A percentile compares a stretch with the other conserved stretches of the same genome.
phyloP scores from a whole-genome alignment of 2,113 vertebrate species.

The Peromyscus polionotus region DNA sequence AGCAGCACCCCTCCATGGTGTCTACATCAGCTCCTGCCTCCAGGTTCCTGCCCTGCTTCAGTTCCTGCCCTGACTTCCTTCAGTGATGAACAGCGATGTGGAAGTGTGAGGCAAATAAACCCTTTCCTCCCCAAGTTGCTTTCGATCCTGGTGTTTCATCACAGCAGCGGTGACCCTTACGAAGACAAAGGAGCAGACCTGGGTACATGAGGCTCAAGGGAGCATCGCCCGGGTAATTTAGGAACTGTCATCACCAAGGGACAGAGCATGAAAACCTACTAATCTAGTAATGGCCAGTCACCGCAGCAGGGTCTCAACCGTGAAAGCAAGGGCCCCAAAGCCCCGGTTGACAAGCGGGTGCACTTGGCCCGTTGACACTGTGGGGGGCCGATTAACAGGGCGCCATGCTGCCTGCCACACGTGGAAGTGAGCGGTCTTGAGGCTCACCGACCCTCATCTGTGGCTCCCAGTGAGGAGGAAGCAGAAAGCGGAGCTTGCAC shows the following conservation, averaged over 20 bases:
- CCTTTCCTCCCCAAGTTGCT: not conserved
- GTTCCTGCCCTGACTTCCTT: not conserved
- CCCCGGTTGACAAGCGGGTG: not conserved
- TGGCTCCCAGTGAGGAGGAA: not conserved
- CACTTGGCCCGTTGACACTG: not conserved
- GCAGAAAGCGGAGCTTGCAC: not conserved
- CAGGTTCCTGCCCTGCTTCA: not conserved
- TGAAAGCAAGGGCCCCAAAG: no score
- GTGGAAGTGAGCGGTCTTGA: not conserved
- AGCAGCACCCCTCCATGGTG: not conserved
- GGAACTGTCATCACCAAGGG: not conserved
- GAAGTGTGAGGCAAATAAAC: no score
- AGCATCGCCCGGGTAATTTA: not conserved
- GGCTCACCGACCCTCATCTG: not conserved
- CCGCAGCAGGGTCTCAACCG: not conserved
- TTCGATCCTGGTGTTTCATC: not conserved
- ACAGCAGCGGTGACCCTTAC: not conserved
- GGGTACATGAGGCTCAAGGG: fast-evolving
- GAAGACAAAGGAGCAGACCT: not conserved
- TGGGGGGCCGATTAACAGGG: no score
- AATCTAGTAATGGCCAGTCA: no score
- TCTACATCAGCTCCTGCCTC: not conserved
- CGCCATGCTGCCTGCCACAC: not conserved
- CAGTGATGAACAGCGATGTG: no score
- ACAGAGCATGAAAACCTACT: not conserved